A percentile compares a stretch with the other conserved stretches of the same genome.
Conservation (phyloP, 2,797 vertebrate genomes). For the Siniperca obscura region DNA sequence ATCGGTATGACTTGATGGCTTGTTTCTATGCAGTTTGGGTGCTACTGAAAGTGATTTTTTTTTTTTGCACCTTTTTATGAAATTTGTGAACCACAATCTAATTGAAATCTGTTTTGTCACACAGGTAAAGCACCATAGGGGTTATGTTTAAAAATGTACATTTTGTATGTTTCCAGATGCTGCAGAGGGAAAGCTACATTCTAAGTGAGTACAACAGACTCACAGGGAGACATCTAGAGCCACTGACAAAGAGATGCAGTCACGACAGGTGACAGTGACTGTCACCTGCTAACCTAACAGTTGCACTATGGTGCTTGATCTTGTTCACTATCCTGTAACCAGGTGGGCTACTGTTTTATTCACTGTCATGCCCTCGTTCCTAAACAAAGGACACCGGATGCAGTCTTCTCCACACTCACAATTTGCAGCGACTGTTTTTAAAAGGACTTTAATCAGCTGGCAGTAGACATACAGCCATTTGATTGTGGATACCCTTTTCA, state of each 20-base stretch:
- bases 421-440: not conserved
- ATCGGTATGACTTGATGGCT: not conserved
- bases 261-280: conserved; percentile 73
- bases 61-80: not conserved
- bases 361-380: not conserved
- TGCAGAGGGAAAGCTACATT: conserved; percentile 89
- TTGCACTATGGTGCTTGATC: conserved; percentile 19
- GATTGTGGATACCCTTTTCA: conserved; percentile 8
- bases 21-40: not conserved
- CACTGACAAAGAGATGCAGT: conserved; percentile 84
- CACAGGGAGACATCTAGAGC: conserved; percentile 84
- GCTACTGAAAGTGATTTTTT: not conserved
- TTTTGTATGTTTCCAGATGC: conserved; percentile 85
- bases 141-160: too few relatives aligned
- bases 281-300: not conserved
- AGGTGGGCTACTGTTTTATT: not conserved
- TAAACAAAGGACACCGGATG: not conserved
- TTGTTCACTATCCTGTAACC: not conserved
- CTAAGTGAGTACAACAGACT: conserved; percentile 86
- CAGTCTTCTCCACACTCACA: not conserved
- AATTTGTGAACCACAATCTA: not conserved
- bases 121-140: not conserved
- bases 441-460: conserved; percentile 5
- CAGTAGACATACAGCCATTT: fast-evolving
- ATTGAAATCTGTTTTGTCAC: not conserved